These are phyloP conservation scores for Lamprotornis superbus DNA, from an alignment of 2,113 vertebrate genomes.

Conservation along the genomic window DNA sequence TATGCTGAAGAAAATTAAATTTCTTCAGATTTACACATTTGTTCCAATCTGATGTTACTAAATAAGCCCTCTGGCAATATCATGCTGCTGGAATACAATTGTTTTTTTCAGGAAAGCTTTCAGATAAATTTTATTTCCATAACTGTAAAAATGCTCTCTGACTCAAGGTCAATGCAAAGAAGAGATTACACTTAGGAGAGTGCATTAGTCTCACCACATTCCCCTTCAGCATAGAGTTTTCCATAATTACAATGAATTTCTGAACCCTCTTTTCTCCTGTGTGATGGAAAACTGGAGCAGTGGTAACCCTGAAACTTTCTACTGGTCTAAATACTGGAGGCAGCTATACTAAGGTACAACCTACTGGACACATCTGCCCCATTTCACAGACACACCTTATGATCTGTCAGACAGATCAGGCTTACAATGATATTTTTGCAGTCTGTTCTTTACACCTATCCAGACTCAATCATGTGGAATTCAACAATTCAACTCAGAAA, in stretches of 20 bases:
- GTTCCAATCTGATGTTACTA: background rate
- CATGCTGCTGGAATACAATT: background rate
- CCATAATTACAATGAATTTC: background rate
- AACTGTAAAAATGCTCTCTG: background rate
- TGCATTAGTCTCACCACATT: background rate
- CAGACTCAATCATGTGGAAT: background rate
- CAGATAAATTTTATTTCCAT: background rate
- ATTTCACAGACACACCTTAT: background rate
- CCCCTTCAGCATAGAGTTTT: background rate
- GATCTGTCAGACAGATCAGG: background rate
- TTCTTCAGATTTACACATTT: background rate
- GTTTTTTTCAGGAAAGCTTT: background rate
- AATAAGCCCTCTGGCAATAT: background rate
- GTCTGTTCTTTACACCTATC: background rate
- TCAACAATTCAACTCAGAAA: background rate
- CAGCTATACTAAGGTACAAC: background rate
- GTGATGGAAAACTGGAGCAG: background rate
- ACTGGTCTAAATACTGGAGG: background rate
- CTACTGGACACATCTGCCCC: background rate
- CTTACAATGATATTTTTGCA: background rate
- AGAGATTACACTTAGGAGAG: background rate
- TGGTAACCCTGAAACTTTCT: background rate
- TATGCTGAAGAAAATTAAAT: background rate
- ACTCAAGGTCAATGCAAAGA: background rate
- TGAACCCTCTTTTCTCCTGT: background rate